phyloP scores from a whole-genome alignment of 2,888 invertebrate genomes.

The Stomorhina lunata region DNA sequence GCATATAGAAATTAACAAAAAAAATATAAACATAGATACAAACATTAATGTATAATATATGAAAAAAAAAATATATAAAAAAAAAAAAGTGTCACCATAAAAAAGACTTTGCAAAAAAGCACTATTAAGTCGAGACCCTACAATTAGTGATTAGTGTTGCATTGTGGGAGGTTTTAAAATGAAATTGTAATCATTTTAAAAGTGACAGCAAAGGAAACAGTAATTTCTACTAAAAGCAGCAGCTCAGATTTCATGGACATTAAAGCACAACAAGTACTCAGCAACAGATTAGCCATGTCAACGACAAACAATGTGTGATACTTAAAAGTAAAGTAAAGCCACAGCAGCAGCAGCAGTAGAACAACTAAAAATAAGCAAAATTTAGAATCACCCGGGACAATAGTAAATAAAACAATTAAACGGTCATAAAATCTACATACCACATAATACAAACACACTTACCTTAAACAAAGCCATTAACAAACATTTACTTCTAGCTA shows the following conservation, averaged over 20 bases:
- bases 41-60: not conserved
- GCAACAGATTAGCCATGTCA: constrained; percentile 59
- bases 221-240: not conserved
- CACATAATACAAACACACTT: not conserved
- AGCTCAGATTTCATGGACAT: constrained; percentile 41
- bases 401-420: constrained; percentile 65
- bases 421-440: constrained; percentile 18
- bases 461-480: not conserved
- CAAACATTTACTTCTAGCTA: not conserved
- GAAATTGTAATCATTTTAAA: constrained; percentile 28
- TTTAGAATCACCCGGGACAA: constrained; percentile 46
- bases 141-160: not conserved
- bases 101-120: not conserved
- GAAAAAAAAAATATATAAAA: not conserved
- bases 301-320: constrained; percentile 39
- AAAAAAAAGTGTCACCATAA: not conserved
- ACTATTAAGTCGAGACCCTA: not conserved
- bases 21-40: not conserved
- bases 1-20: too few species aligned
- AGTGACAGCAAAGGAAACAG: constrained; percentile 21
- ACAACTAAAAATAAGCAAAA: not conserved
- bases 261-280: constrained; percentile 22
- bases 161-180: constrained; percentile 23
- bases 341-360: constrained; percentile 6
- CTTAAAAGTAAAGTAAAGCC: too few species aligned